Base-by-base conservation (phyloP, 2,797 vertebrate genomes). In the Poeciliopsis infans region DNA sequence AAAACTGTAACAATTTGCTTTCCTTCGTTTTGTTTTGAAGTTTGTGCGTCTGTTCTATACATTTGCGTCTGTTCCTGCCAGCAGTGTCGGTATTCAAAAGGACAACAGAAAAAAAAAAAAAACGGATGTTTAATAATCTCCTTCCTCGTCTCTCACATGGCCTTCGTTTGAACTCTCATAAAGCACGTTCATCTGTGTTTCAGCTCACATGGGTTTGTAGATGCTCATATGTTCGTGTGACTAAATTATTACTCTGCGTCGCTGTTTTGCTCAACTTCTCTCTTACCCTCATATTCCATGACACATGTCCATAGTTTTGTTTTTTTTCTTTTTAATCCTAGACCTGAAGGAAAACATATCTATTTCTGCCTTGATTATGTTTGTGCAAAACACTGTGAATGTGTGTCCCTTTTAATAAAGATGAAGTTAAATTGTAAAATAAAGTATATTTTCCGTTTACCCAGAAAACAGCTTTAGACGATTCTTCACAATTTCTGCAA, bases 71-170 rank as follows among this genome's bases (percentile, higher is more conserved):
- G 79, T 87, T 88, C 79, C 78, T 78, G 47, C 80, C 72, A 7
- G 70, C 75, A 16, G 57, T 80, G 86, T 89, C 87, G 83, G 76
- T 86, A 80, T 91, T 88, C 83, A 83, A 83, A 86, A 61, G 59
- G 81, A 79, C 79, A 83, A 76, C 73, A 86, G 45, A 80, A 85
- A 89, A 86, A 80, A 85, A 89, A 86, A 86, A 86, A 86, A 86
- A 45, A 79, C 43, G 86, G 87, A 93, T 93, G 91, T 93, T 92
- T 92, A 83, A 88, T 86, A 85, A 89, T 87, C 76, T 85, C 78
- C 83, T 87, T 91, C 86, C 85, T 88, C 59, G 16, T 88, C 79
- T 84, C 80, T 80, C 87, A 85, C 78, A 87, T 83, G 80, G 83
- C 87, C 89, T 79, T 45, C 51, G 85, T 82, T 84, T 93, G 90